phyloP scores from a whole-genome alignment of 2,113 vertebrate species.

The Cyprinodon variegatus region DNA sequence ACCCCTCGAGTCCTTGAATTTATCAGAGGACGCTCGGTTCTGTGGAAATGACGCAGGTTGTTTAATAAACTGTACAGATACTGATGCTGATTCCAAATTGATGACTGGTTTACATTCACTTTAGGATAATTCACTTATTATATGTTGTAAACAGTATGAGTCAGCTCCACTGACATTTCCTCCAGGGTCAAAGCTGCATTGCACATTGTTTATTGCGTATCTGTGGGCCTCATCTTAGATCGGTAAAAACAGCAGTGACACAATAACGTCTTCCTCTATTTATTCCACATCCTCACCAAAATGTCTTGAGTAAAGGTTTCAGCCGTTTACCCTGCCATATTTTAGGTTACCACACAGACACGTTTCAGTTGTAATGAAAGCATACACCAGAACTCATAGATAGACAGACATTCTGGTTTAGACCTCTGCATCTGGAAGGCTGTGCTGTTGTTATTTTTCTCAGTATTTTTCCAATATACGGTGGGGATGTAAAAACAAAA shows the following conservation, averaged over 20 bases:
- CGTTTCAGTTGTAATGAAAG: not conserved
- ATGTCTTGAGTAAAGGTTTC: not conserved
- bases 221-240: not conserved
- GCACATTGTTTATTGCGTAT: not conserved
- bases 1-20: slow-evolving; percentile 23
- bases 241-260: slow-evolving; percentile 2
- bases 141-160: not conserved
- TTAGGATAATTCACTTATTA: not conserved
- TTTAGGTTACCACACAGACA: not conserved
- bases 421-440: not conserved
- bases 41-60: slow-evolving; percentile 4
- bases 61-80: slow-evolving; percentile 4
- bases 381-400: not conserved
- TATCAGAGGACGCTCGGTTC: slow-evolving; percentile 34
- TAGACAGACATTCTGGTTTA: too few relatives aligned
- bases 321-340: not conserved
- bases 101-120: not conserved
- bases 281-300: not conserved
- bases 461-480: too few relatives aligned
- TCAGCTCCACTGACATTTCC: not conserved
- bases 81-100: not conserved
- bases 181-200: not conserved
- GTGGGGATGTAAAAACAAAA: too few relatives aligned
- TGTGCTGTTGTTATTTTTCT: too few relatives aligned
- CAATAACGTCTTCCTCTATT: not conserved